Evolutionary conservation across 1,140 invertebrate species (phyloP), one percentile per base, ranked within the genome.

Genomic region (Zaprionus camerounensis): DNA sequence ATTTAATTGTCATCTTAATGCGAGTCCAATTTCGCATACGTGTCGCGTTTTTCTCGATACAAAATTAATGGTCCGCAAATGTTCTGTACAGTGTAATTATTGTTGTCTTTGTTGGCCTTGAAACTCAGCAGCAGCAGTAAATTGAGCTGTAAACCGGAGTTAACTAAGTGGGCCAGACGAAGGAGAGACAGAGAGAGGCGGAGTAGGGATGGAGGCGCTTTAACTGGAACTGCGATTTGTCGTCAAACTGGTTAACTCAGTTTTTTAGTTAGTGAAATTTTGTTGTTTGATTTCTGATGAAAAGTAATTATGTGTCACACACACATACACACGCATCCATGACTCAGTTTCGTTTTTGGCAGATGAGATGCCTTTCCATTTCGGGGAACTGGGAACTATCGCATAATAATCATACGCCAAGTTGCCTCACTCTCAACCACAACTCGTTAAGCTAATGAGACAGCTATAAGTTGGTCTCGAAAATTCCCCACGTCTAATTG

Each of bases 1-100:
- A 84, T 81, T 90, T 90, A 88, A 90, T 88, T 88, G 78, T 73
- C 84, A 84, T 72, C 81, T 83, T 73, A 85, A 84, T 85, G 74
- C 66, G 64, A 64, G 7, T 46, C 41, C 41, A 46, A 46, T 46
- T 46, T 46, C 41, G 41, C 41, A 46, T 17, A 46, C 41, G 7
- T 17, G 6, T 46, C 6, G 41, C 41, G 38, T 15, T 41, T 41
- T 41, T n/a, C 38, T 17, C 49, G 53, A 70, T n/a, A 22, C 34
- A 17, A 6, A 63, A 20, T 41, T 62, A 59, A 72, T 80, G 61
- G 41, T 62, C 41, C 61, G 70, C 70, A 72, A 84, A 78, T 71
- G 77, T 87, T 78, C 81, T 88, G 79, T 76, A 75, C 67, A 55
- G 68, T 86, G 69, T 86, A 82, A 81, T 78, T 72, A 71, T 72